Evolutionary conservation across 2,113 vertebrate genomes (phyloP).

Genomic region (Axis porcinus): DNA sequence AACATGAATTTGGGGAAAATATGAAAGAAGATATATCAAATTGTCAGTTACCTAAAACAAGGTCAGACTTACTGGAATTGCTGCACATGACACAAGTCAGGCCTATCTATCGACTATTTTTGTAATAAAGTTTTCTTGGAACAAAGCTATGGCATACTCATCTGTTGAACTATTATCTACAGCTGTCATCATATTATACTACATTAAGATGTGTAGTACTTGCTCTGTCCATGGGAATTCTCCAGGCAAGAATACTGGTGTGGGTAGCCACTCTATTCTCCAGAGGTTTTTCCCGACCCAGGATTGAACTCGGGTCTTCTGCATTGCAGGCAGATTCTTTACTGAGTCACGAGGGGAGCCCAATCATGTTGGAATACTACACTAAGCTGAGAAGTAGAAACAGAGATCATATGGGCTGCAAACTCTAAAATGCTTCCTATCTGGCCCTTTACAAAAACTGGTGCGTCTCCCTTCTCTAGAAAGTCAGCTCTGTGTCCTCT

Average conservation of each 20-base stretch:
- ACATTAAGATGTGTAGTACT: not conserved
- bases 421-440: not conserved
- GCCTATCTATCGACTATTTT: not conserved
- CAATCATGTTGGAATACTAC: not conserved
- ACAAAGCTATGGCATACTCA: not conserved
- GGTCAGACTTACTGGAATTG: not conserved
- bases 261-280: not conserved
- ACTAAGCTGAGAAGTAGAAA: not conserved
- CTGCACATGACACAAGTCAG: not conserved
- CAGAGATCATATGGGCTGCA: not conserved
- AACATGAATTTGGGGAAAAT: not conserved
- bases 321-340: not conserved
- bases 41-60: not conserved
- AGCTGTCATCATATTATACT: not conserved
- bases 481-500: not conserved
- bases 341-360: not conserved
- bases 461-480: fast-evolving
- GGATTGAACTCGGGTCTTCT: not conserved
- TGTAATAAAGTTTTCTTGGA: not conserved
- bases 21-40: not conserved
- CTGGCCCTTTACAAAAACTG: not conserved
- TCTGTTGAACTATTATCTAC: not conserved
- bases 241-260: not conserved
- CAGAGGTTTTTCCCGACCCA: not conserved
- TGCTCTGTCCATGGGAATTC: not conserved